These are phyloP conservation scores for Chrysemys picta DNA, from an alignment of 2,113 vertebrate species.

Conservation along the genomic window DNA sequence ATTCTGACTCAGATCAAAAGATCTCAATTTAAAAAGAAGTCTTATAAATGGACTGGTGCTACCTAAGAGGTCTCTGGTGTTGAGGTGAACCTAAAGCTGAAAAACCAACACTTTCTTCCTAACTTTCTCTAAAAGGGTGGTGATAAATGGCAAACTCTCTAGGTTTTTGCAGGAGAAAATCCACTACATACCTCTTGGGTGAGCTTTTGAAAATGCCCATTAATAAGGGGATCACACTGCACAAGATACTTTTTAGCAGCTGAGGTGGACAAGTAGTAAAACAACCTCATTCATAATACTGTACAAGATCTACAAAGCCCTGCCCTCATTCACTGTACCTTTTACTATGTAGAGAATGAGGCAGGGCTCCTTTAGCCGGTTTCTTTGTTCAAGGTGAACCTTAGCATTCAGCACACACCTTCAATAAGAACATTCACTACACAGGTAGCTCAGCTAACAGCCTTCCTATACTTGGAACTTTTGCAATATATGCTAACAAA, in stretches of 20 bases:
- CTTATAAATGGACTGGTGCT: not conserved
- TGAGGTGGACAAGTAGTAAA: not conserved
- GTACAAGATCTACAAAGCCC: not conserved
- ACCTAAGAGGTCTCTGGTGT: not conserved
- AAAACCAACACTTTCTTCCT: not conserved
- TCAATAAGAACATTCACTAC: not conserved
- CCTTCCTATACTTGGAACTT: not conserved
- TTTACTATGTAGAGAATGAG: not conserved
- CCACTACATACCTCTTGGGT: accelerated
- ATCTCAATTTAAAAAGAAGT: not conserved
- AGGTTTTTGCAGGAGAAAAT: not conserved
- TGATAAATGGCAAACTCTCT: not conserved
- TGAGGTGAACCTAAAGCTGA: not conserved
- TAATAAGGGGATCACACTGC: not conserved
- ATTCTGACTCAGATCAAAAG: not conserved
- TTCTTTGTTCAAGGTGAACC: not conserved
- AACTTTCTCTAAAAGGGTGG: not conserved
- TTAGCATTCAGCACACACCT: not conserved
- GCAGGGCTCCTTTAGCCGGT: accelerated
- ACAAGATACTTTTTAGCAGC: not conserved
- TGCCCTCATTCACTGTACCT: not conserved
- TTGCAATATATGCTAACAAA: not conserved
- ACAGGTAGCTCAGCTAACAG: not conserved
- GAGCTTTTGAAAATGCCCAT: not conserved
- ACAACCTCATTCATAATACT: not conserved